Evolutionary conservation across 2,797 vertebrate genomes (phyloP), one percentile per base, ranked within the genome.

Genomic region (Aldrovandia affinis): DNA sequence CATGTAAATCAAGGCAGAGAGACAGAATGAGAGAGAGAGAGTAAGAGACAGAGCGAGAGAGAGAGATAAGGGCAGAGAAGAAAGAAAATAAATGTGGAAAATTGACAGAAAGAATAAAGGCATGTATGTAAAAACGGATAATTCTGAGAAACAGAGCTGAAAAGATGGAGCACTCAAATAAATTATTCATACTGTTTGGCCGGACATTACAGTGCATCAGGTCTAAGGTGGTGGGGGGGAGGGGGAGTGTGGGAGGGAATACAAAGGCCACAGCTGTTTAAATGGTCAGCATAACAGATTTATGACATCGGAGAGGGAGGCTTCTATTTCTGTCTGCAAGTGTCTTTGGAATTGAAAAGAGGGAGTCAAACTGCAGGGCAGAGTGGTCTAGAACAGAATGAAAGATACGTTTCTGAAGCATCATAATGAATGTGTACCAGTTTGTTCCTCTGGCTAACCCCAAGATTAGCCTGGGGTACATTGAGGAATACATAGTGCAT

Each of bases 321-420:
- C 84, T 91, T 94, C 94, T 95, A 96, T 96, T 95, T 94, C 85
- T 91, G 94, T 95, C 93, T 84, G 81, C 83, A 83, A 39, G 81
- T 91, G 88, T 91, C 89, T 91, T 88, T 93, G 91, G 90, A 92
- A 93, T 92, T 89, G 33, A 94, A 93, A 92, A 86, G 85, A 87
- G 86, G 36, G 81, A 85, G 89, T 86, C 84, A 55, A 81, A 81
- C n/a, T n/a, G n/a, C 84, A 73, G 86, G 78, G 88, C 86, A 85
- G 87, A 82, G 73, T 39, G 52, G 55, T 81, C 85, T 83, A 82
- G 77, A 77, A 77, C 25, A 47, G 22, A n/a, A 47, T 20, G 33
- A 47, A 4, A 77, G 68, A 77, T 22, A 12, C 25, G 8, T 22
- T n/a, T 47, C 8, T 77, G 73, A n/a, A 81, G 39, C 30, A n/a